Percentiles rank a stretch among this genome's conserved stretches.
Conservation (phyloP, 2,113 vertebrate genomes). For the Dipodomys spectabilis region DNA sequence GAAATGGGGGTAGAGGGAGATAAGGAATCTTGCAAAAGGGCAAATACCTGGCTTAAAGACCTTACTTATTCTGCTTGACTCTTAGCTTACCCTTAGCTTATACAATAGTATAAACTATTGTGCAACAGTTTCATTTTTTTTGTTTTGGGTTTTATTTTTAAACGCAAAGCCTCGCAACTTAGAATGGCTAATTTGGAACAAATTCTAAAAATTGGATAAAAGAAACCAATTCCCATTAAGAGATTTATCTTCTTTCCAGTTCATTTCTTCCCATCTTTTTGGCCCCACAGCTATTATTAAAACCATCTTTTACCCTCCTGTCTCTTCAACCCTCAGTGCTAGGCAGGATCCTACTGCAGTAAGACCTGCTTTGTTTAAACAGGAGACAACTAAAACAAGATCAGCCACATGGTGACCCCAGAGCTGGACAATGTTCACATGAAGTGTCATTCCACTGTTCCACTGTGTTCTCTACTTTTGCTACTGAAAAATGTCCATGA, state of each 20-base stretch:
- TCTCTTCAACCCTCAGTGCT: background rate
- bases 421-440: background rate
- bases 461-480: background rate
- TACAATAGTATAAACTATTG: background rate
- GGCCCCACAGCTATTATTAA: background rate
- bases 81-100: background rate
- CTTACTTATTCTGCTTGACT: background rate
- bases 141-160: background rate
- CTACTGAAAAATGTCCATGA: background rate
- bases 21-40: background rate
- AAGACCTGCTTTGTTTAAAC: background rate
- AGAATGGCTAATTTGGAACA: conserved; percentile 43
- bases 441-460: no score
- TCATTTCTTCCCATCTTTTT: conserved; percentile 6
- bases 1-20: background rate
- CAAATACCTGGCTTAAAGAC: background rate
- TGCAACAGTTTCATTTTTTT: conserved; percentile 40
- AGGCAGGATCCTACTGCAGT: background rate
- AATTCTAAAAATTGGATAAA: conserved; percentile 29
- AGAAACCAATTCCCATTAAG: background rate
- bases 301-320: background rate
- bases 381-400: background rate
- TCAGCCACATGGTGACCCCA: background rate
- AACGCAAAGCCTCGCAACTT: background rate
- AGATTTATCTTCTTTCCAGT: background rate